phyloP scores from a whole-genome alignment of 2,113 vertebrate species.

The Leiothrix lutea region DNA sequence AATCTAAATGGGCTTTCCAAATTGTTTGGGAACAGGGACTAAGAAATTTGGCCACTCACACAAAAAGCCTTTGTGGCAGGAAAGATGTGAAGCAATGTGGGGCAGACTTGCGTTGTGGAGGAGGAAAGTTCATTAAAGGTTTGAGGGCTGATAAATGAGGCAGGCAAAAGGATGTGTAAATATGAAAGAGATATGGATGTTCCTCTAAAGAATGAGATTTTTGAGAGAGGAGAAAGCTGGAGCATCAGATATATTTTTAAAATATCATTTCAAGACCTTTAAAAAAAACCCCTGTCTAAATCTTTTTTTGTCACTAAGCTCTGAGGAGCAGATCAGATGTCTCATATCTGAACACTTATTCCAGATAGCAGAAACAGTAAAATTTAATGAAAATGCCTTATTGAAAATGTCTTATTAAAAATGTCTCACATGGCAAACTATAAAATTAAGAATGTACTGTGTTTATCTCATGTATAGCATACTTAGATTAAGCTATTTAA shows the following conservation, averaged over 20 bases:
- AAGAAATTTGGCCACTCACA: not conserved
- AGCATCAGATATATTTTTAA: not conserved
- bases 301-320: not conserved
- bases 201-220: not conserved
- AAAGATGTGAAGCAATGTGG: not conserved
- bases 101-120: not conserved
- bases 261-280: not conserved
- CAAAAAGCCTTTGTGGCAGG: not conserved
- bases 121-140: not conserved
- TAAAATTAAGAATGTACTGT: not conserved
- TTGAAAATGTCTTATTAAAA: not conserved
- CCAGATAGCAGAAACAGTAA: not conserved
- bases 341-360: not conserved
- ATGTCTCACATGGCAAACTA: not conserved
- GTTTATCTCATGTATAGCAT: not conserved
- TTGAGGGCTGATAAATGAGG: not conserved
- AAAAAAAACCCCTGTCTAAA: not conserved
- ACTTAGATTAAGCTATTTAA: not conserved
- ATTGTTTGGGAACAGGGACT: not conserved
- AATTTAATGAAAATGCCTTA: not conserved
- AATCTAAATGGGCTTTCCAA: not conserved
- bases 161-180: not conserved
- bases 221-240: not conserved
- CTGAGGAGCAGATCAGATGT: not conserved
- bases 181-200: not conserved